phyloP scores from a whole-genome alignment of 2,797 vertebrate genomes.

The Sebastolobus altivelis region DNA sequence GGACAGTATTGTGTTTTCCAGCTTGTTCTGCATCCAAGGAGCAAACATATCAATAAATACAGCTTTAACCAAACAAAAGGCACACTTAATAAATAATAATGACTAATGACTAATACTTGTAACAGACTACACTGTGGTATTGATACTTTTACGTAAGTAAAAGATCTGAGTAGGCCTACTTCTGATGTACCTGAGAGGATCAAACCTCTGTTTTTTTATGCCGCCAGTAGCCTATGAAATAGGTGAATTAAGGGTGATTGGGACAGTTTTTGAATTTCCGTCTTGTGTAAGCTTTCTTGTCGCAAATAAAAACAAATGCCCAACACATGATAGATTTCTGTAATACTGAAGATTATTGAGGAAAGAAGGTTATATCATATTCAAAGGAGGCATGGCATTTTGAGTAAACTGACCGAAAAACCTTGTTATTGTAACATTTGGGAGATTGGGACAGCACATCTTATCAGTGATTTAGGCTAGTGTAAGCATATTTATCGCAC shows the following conservation, averaged over 20 bases:
- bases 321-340: not conserved
- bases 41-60: not conserved
- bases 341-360: not conserved
- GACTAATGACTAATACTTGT: no score
- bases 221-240: not conserved
- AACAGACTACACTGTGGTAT: not conserved
- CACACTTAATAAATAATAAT: not conserved
- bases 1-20: not conserved
- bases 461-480: no score
- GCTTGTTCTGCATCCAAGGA: not conserved
- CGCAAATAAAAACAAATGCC: not conserved
- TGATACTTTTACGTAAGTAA: no score
- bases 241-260: not conserved
- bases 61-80: not conserved
- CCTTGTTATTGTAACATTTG: not conserved
- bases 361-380: not conserved
- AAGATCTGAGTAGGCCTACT: not conserved
- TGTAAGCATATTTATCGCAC: no score
- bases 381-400: not conserved
- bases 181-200: not conserved
- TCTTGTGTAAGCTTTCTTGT: not conserved
- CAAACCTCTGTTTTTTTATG: not conserved
- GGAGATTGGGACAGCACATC: not conserved
- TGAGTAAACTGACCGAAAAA: not conserved
- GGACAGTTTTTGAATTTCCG: not conserved